Evolutionary conservation across 2,113 vertebrate species (phyloP).

Genomic region (Aegithalos caudatus): DNA sequence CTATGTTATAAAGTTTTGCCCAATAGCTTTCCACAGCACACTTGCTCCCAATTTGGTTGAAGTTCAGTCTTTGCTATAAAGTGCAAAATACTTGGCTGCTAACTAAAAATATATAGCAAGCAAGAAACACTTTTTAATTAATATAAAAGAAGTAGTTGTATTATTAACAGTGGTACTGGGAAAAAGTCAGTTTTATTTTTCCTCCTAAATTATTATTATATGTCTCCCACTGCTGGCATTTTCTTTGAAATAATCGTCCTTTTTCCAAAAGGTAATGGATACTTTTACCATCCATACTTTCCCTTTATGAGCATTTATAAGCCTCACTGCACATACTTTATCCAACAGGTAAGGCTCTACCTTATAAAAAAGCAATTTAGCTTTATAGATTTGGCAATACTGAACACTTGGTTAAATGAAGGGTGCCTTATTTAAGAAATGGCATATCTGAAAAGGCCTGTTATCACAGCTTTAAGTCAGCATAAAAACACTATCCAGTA

Average conservation of each 20-base stretch:
- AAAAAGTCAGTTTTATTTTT: constrained; percentile 61
- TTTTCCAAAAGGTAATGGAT: constrained; percentile 65
- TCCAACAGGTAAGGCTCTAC: constrained; percentile 58
- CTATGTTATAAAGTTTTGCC: constrained; percentile 15
- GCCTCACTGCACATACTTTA: constrained; percentile 63
- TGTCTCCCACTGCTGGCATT: constrained; percentile 51
- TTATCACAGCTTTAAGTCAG: constrained; percentile 9
- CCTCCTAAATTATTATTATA: constrained; percentile 57
- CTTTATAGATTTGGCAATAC: constrained; percentile 57
- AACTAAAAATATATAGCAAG: constrained; percentile 44
- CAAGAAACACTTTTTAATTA: constrained; percentile 60
- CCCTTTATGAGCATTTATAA: constrained; percentile 62
- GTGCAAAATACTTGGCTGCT: constrained; percentile 40
- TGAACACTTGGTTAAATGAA: constrained; percentile 47
- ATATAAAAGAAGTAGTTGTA: constrained; percentile 59
- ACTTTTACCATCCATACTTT: constrained; percentile 46
- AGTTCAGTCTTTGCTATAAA: constrained; percentile 51
- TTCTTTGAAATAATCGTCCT: constrained; percentile 61
- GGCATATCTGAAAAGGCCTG: constrained; percentile 26
- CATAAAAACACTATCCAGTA: background rate
- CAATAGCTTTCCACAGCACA: constrained; percentile 19
- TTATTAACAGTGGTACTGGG: constrained; percentile 59
- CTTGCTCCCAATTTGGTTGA: constrained; percentile 46
- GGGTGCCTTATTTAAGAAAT: constrained; percentile 35
- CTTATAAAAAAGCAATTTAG: constrained; percentile 66